A percentile compares a stretch with the other conserved stretches of the same genome.
Evolutionary conservation across 2,797 vertebrate genomes (phyloP).

Genomic region (Enteromius radiatus): DNA sequence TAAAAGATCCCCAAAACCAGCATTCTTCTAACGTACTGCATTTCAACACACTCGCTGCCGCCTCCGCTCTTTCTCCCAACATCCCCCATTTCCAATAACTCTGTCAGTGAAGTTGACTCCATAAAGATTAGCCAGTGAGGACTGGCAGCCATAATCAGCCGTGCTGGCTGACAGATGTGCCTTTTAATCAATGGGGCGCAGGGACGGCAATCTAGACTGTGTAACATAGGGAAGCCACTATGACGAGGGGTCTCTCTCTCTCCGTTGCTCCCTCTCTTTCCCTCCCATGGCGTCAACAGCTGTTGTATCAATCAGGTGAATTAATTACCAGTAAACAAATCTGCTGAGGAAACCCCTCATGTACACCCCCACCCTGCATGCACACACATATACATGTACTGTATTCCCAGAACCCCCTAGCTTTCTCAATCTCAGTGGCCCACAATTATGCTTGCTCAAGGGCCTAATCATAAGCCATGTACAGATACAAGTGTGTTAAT

Average conservation of each 20-base stretch:
- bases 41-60: constrained; percentile 26
- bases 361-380: constrained; percentile 50
- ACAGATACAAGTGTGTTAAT: constrained; percentile 21
- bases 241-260: constrained; percentile 57
- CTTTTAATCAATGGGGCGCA: constrained; percentile 55
- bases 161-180: constrained; percentile 55
- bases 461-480: constrained; percentile 30
- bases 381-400: constrained; percentile 49
- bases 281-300: constrained; percentile 74
- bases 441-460: constrained; percentile 51
- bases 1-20: constrained; percentile 59
- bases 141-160: constrained; percentile 47
- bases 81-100: constrained; percentile 32
- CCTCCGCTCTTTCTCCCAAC: constrained; percentile 38
- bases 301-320: constrained; percentile 84
- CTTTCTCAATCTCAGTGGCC: constrained; percentile 56
- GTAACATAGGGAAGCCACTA: constrained; percentile 40
- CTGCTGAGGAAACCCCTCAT: constrained; percentile 73
- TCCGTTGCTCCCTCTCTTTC: constrained; percentile 54
- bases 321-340: constrained; percentile 84
- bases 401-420: constrained; percentile 43
- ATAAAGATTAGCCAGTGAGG: constrained; percentile 51
- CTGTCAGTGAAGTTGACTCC: constrained; percentile 42
- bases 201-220: constrained; percentile 29
- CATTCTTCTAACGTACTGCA: background rate